These are phyloP conservation scores for Caenorhabditis macrosperma DNA, from an alignment of 2,888 invertebrate species.

Conservation along the genomic window DNA sequence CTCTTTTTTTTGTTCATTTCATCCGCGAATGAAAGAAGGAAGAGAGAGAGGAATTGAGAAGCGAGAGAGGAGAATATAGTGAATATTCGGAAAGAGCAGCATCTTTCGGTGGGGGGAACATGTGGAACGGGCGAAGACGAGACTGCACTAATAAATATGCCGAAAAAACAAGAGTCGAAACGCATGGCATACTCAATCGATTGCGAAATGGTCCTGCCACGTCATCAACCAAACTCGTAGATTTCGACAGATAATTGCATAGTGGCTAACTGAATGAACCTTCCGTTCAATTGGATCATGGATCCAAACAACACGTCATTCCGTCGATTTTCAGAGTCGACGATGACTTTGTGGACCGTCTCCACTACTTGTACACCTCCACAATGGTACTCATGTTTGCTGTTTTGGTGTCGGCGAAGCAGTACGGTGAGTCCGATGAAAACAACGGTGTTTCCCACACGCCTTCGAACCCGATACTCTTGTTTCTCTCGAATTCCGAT, in stretches of 20 bases:
- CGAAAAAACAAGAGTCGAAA: background rate
- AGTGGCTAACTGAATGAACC: background rate
- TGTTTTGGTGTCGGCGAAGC: conserved; percentile 82
- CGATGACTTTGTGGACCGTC: conserved; percentile 79
- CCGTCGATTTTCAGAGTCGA: conserved; percentile 68
- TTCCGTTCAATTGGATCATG: background rate
- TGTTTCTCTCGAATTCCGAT: conserved; percentile 9
- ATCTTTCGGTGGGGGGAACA: conserved; percentile 26
- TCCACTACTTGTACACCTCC: conserved; percentile 80
- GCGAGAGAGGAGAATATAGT: background rate
- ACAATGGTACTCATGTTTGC: conserved; percentile 81
- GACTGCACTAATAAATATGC: conserved; percentile 2
- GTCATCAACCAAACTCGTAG: background rate
- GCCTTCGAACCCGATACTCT: conserved; percentile 17
- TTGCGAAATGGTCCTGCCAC: background rate
- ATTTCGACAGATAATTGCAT: no score
- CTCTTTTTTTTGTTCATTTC: background rate
- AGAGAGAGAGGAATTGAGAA: conserved; percentile 1
- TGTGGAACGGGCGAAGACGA: conserved; percentile 8
- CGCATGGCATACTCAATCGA: background rate
- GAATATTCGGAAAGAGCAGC: background rate
- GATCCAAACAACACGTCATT: background rate
- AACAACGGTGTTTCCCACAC: background rate
- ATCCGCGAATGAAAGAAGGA: conserved; percentile 3
- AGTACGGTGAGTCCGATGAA: conserved; percentile 77